Base-by-base conservation (phyloP, 2,888 invertebrate genomes). In the Palloptera scutellata region DNA sequence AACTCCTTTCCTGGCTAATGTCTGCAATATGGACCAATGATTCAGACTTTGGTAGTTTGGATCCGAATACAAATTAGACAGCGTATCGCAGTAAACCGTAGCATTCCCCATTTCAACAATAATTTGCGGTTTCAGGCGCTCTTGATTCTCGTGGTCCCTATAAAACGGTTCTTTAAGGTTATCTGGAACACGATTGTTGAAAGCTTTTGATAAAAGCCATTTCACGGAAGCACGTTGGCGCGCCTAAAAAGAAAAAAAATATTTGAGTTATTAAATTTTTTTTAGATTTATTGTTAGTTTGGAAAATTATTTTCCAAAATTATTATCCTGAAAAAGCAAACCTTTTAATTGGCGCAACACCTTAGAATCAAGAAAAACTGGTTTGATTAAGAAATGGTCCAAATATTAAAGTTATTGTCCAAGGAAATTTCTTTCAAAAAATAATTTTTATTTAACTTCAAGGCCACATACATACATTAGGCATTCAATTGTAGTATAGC, bases 191-290 rank as follows among this genome's bases (percentile, higher is more conserved):
- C 91, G 90, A 88, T 96, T 95, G 88, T 96, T 95, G 89, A 94
- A 97, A 73, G 97, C 96, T 89, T 97, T 97, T 79, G 95, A 93
- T 76, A 97, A 88, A 79, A 98, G 91, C 97, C 97, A 98, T 89
- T 96, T 94, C 82, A 97, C 91, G 81, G 96, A 96, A 82, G 96
- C 95, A 86, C 94, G 90, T 86, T 97, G 95, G 88, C 96, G 96
- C 80, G 97, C 96, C 97, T 97, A 90, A 20, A 92, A 92, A 62
- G 53, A 69, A 63, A 54, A 11, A 48, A 2, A 48, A 48, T 48
- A 48, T 48, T n/a, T 48, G 2, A 48, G 8, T 4, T 13, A 48
- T 48, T 48, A n/a, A 48, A 48, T 48, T 48, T 4, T 8, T 4
- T 48, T 48, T 48, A 48, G 2, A n/a, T 48, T 4, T 45, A 12